Conservation (phyloP, 2,797 vertebrate genomes). For the Dendrocincla tyrannina region DNA sequence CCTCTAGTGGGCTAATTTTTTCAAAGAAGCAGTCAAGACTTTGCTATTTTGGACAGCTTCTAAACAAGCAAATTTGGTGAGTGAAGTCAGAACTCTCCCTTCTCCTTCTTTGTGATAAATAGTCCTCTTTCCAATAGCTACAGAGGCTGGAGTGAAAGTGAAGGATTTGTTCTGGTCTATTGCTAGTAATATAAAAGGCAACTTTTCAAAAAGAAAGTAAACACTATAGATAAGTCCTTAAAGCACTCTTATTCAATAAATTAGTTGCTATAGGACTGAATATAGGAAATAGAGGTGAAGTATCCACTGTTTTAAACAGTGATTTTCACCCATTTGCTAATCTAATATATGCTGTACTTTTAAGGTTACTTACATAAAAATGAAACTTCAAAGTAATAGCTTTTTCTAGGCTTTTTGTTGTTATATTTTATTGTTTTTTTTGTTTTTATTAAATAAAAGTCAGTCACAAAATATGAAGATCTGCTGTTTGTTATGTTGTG, state of each 20-base stretch:
- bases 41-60: not conserved
- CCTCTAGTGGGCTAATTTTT: not conserved
- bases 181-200: not conserved
- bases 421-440: not conserved
- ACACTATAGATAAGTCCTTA: not conserved
- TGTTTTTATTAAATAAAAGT: not conserved
- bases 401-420: not conserved
- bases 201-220: not conserved
- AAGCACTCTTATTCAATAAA: not conserved
- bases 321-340: not conserved
- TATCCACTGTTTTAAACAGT: not conserved
- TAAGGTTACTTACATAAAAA: not conserved
- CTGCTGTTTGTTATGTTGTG: not conserved
- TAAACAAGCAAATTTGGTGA: not conserved
- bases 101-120: not conserved
- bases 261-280: not conserved
- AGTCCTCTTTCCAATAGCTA: not conserved
- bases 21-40: not conserved
- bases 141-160: not conserved
- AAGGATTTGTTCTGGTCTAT: not conserved
- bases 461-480: not conserved
- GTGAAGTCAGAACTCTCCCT: not conserved
- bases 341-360: not conserved
- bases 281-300: not conserved
- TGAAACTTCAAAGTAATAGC: not conserved